Evolutionary conservation across 2,113 vertebrate genomes (phyloP), one percentile per base, ranked within the genome.

Genomic region (Rhea pennata): DNA sequence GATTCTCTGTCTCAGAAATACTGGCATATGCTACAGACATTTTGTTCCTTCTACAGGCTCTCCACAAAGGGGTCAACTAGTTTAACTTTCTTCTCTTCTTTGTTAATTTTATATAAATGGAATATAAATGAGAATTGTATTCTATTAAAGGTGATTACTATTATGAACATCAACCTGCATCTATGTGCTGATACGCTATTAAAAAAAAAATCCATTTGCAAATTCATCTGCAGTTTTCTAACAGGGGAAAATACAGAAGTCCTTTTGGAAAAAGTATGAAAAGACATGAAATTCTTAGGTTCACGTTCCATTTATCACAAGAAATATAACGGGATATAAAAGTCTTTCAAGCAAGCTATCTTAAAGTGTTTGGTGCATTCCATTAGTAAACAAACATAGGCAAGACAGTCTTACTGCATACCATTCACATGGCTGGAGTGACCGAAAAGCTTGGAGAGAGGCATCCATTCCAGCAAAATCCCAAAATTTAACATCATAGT

Each of bases 391-490:
- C 93, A 61, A 80, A 74, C 6, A 79, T 0, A 16, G 13, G 23
- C 17, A 71, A 75, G 6, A 12, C 13, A 64, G 20, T 44, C 19
- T 69, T 36, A 48, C 42, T 50, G 93, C 98, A 94, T 98, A 99
- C 99, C 99, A 99, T 86, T 99, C 99, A 93, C 99, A 99, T 19
- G 99, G 99, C 93, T 99, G 99, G 51, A 99, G 97, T 12, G 99
- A 98, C 36, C 99, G 97, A 98, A 99, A 99, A 81, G 99, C 99
- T 85, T 99, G 99, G 77, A 99, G 98, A 74, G 99, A 98, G 39
- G 98, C 98, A 86, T 99, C 99, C 99, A 99, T 99, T 92, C 99
- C 99, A 69, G 99, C 99, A 97, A 99, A 99, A 97, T 99, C 99
- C 99, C 99, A 99, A 97, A 99, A 99, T 51, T 98, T 98, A 66